These are phyloP conservation scores for Acridotheres tristis DNA, from an alignment of 2,797 vertebrate species.

Conservation along the genomic window DNA sequence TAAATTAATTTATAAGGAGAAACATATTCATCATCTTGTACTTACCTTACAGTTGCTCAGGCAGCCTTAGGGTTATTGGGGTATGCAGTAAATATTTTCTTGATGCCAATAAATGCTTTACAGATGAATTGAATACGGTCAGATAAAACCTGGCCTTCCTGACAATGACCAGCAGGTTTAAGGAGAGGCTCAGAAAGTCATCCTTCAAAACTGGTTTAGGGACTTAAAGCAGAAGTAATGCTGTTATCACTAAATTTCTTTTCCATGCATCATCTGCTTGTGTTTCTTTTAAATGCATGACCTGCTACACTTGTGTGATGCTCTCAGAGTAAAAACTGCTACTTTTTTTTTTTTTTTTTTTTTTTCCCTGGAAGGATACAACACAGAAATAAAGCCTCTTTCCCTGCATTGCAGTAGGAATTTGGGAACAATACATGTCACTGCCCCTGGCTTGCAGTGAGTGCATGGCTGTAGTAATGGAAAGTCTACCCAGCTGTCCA, in stretches of 20 bases:
- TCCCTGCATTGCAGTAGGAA: neutral
- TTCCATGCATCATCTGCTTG: neutral
- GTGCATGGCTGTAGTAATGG: neutral
- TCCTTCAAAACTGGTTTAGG: neutral
- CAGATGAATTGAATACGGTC: neutral
- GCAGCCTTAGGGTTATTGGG: fast-evolving
- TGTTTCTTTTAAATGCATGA: neutral
- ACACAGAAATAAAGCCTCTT: neutral
- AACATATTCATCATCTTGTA: neutral
- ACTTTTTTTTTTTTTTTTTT: fast-evolving
- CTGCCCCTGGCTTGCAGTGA: neutral
- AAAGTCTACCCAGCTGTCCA: neutral
- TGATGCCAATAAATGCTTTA: neutral
- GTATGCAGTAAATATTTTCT: neutral
- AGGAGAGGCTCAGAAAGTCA: neutral
- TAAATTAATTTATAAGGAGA: neutral
- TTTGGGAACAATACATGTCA: neutral
- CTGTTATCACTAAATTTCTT: neutral
- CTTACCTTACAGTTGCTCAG: neutral
- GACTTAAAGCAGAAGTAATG: neutral
- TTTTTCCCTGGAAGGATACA: fast-evolving
- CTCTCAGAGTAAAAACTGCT: neutral
- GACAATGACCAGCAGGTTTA: neutral
- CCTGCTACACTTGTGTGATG: neutral
- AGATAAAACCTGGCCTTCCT: neutral